Evolutionary conservation across 92 coral and sea anemone genomes (phyloP), one percentile per base, ranked within the genome.

Genomic region (Zoanthus sansibaricus): DNA sequence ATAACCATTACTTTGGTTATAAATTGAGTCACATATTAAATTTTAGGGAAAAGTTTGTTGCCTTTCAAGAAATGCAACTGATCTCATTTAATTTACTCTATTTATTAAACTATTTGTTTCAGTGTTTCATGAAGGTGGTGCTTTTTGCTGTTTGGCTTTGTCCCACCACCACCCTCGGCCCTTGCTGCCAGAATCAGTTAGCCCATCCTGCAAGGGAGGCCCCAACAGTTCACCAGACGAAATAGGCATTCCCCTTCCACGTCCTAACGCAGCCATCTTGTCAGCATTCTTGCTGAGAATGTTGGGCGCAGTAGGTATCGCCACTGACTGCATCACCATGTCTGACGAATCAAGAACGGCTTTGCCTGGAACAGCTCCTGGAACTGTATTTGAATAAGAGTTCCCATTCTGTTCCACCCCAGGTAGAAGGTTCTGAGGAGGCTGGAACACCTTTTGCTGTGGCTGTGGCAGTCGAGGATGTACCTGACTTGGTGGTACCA

Each of bases 111-210:
- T 64, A 9, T 20, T 42, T 76, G 25, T 37, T 37, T 18, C 66
- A 44, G 20, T 78, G 48, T 78, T 69, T 51, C 33, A 73, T 49
- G 79, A 47, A 9, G 70, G 20, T 18, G 79, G 77, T 7, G 93
- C 74, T 59, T 93, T 90, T 17, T 89, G 95, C 46, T 94, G 96
- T 79, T 90, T 87, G 25, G 93, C 90, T 52, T 92, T 91, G 33
- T 95, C 98, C 92, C 98, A 94, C 95, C 98, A 94, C 92, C 95
- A 93, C 8, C 97, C 98, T 14, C 98, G 91, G 32, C 98, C 98
- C 72, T 89, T 93, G 15, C 86, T 89, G 42, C 87, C 92, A 78
- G 76, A 49, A 20, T 72, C 66, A 68, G 72, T 67, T 66, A 66
- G 82, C 52, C 87, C 79, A 85, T 76, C 92, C 82, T 89, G 88